phyloP scores from a whole-genome alignment of 2,113 vertebrate genomes.

The Labeo catla region DNA sequence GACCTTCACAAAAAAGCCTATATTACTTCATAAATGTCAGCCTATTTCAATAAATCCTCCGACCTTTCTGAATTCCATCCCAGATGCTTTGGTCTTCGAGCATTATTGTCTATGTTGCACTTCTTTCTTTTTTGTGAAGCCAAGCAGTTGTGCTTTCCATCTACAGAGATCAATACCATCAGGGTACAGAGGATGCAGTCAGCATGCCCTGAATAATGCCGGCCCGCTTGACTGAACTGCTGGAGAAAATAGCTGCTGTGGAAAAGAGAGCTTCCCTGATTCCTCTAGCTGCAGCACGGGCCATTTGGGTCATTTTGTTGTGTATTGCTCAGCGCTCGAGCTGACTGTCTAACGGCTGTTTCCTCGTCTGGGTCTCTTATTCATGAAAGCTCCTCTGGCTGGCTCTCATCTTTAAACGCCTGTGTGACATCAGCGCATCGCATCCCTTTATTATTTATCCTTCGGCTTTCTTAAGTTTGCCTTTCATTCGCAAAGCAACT shows the following conservation, averaged over 20 bases:
- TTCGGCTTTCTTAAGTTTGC: not conserved
- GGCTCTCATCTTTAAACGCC: constrained; percentile 23
- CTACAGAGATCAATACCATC: constrained; percentile 28
- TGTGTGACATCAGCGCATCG: not conserved
- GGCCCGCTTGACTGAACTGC: constrained; percentile 33
- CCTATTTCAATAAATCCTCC: constrained; percentile 52
- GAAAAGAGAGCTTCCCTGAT: not conserved
- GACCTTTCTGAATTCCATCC: constrained; percentile 50
- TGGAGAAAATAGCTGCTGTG: constrained; percentile 37
- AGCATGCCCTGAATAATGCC: constrained; percentile 40
- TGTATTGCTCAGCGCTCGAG: not conserved
- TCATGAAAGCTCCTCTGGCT: constrained; percentile 39
- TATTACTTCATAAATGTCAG: constrained; percentile 59
- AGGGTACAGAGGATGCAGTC: constrained; percentile 32
- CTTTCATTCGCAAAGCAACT: constrained; percentile 1
- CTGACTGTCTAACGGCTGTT: constrained; percentile 46
- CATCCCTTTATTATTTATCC: constrained; percentile 33
- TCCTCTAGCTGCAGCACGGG: not conserved
- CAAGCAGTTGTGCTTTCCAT: constrained; percentile 40
- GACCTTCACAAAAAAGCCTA: constrained; percentile 32
- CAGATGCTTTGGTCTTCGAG: constrained; percentile 21
- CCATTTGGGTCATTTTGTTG: constrained; percentile 45
- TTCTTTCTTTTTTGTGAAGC: constrained; percentile 36
- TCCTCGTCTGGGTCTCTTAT: constrained; percentile 27
- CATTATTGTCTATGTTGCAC: constrained; percentile 52